These are phyloP conservation scores for Bos javanicus DNA, from an alignment of 2,113 vertebrate species.

Conservation along the genomic window DNA sequence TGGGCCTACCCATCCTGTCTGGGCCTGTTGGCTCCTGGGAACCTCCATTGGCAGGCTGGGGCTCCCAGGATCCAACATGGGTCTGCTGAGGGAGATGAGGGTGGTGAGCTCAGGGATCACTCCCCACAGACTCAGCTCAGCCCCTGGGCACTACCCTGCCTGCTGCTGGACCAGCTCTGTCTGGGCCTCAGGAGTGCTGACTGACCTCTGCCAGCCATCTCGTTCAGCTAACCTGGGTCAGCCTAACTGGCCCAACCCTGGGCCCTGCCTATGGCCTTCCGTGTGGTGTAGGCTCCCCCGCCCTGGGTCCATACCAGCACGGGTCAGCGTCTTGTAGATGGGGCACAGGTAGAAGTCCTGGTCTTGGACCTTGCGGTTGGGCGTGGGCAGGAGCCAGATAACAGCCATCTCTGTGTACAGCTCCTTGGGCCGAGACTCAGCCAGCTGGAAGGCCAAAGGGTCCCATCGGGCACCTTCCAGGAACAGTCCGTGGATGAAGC, in stretches of 20 bases:
- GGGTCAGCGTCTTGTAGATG: constrained; percentile 94
- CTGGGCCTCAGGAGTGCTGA: neutral
- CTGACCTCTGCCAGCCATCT: neutral
- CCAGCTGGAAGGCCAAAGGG: constrained; percentile 59
- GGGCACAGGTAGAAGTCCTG: constrained; percentile 88
- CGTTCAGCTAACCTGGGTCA: neutral
- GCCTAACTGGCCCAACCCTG: neutral
- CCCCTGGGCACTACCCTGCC: neutral
- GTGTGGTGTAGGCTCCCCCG: neutral
- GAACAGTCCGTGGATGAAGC: constrained; percentile 91
- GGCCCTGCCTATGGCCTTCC: neutral
- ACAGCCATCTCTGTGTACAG: constrained; percentile 91
- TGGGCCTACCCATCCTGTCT: neutral
- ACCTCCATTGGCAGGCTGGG: neutral
- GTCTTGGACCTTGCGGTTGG: constrained; percentile 78
- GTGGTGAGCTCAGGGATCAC: neutral
- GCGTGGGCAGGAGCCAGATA: constrained; percentile 88
- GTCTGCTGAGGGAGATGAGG: neutral
- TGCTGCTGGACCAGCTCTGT: neutral
- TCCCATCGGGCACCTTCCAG: constrained; percentile 94
- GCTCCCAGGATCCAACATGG: neutral
- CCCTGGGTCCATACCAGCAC: constrained; percentile 83
- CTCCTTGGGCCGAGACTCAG: constrained; percentile 88
- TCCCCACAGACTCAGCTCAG: neutral
- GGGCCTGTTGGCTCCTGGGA: neutral